A percentile compares a stretch with the other conserved stretches of the same genome.
These are phyloP conservation scores for Mycogona germanica DNA, from an alignment of 2,888 invertebrate genomes.

Conservation along the genomic window DNA sequence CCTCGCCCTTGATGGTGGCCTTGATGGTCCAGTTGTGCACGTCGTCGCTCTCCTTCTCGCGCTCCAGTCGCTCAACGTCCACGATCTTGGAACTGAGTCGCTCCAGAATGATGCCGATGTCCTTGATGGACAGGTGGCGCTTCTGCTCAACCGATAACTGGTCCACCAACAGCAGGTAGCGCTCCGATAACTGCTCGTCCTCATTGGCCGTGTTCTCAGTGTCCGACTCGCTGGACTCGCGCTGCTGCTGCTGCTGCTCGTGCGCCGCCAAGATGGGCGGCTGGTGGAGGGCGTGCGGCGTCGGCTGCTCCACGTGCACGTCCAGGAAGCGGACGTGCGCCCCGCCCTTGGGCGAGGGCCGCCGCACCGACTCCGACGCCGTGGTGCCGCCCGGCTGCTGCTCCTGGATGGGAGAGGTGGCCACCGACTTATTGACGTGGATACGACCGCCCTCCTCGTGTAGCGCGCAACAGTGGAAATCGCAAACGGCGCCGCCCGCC, in stretches of 20 bases:
- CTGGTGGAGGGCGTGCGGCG: conserved; percentile 41
- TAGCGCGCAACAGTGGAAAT: conserved; percentile 89
- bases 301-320: conserved; percentile 46
- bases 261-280: conserved; percentile 72
- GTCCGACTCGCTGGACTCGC: conserved; percentile 57
- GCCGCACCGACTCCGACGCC: conserved; percentile 29
- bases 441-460: conserved; percentile 71
- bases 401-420: conserved; percentile 84
- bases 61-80: conserved; percentile 81
- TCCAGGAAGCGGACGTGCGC: conserved; percentile 64
- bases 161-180: conserved; percentile 84
- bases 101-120: conserved; percentile 88
- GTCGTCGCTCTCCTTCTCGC: conserved; percentile 85
- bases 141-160: conserved; percentile 86
- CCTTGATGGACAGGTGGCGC: conserved; percentile 82
- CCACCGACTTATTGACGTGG: conserved; percentile 69
- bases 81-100: conserved; percentile 83
- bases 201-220: conserved; percentile 88
- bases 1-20: conserved; percentile 84
- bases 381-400: conserved; percentile 19
- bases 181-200: conserved; percentile 60
- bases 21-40: conserved; percentile 96
- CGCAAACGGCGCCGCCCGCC: conserved; percentile 59
- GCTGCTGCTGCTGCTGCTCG: conserved; percentile 32
- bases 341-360: conserved; percentile 27